Base-by-base conservation (phyloP, 2,888 invertebrate species). In the Nesidiocoris tenuis region DNA sequence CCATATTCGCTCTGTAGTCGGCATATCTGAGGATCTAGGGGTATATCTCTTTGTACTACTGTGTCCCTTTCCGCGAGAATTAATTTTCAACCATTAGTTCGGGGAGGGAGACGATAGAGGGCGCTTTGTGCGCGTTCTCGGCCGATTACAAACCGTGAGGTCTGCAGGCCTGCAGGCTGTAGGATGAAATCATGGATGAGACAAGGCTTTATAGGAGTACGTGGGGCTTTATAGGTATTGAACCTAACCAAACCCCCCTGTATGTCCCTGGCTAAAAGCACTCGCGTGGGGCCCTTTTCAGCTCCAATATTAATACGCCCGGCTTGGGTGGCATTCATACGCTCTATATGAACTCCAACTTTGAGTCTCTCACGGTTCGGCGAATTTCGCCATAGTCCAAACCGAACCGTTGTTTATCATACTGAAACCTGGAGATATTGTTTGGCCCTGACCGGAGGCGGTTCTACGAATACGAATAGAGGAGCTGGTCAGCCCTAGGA, bases 171-270 rank as follows among this genome's bases (percentile, higher is more conserved):
- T 39, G 5, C 5, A 39, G 39, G 39, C 39, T 39, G 39, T 39
- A 39, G 59, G 59, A 19, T 59, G 59, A 59, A 59, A 59, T 59
- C 59, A 59, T 59, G 59, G 59, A 59, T 59, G 59, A 59, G 59
- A 59, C 59, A 59, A 59, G 17, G 59, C 17, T n/a, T 19, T 59
- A n/a, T 7, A 39, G 39, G 39, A 12, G 39, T 39, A 39, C 39
- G 5, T 39, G 59, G 19, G 59, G n/a, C 59, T 2, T 54, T 16
- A 7, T 54, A 39, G 39, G 12, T 39, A 39, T 39, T 39, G 39
- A 39, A 39, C 39, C 39, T 39, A 39, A 12, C 39, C 12, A 39
- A 7, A 39, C 3, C 39, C 54, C 54, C 54, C 54, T 54, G 17
- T 19, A 59, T 5, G n/a, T 19, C 59, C 59, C 3, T 5, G 59